Evolutionary conservation across 2,113 vertebrate species (phyloP).

Genomic region (Enhydra lutris): DNA sequence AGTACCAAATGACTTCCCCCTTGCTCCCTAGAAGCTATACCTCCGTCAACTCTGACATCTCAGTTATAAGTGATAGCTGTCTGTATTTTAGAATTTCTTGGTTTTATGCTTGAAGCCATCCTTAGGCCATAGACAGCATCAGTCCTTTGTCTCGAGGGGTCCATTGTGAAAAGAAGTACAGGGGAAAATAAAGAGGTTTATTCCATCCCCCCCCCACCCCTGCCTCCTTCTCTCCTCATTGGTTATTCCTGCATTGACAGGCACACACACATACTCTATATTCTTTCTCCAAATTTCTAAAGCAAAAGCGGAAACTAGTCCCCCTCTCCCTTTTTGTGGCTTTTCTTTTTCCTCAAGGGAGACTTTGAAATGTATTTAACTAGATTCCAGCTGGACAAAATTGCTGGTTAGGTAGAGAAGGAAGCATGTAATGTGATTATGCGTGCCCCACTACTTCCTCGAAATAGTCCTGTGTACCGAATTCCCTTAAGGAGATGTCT

Average conservation of each 20-base stretch:
- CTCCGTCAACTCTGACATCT: background rate
- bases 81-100: background rate
- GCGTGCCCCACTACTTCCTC: constrained; percentile 45
- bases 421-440: constrained; percentile 56
- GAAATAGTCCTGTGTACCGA: constrained; percentile 5
- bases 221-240: background rate
- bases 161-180: background rate
- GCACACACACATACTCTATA: background rate
- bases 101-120: background rate
- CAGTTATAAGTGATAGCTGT: background rate
- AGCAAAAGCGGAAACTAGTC: background rate
- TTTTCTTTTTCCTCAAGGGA: constrained; percentile 57
- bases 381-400: constrained; percentile 60
- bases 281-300: background rate
- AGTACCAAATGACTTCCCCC: background rate
- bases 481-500: constrained; percentile 46
- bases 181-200: background rate
- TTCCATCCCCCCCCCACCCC: background rate
- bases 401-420: constrained; percentile 58
- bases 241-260: background rate
- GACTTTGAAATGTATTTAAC: constrained; percentile 61
- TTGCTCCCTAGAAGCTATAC: background rate
- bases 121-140: background rate
- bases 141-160: background rate
- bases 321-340: constrained; percentile 38